phyloP scores from a whole-genome alignment of 1,140 invertebrate species.

The Diprion similis region DNA sequence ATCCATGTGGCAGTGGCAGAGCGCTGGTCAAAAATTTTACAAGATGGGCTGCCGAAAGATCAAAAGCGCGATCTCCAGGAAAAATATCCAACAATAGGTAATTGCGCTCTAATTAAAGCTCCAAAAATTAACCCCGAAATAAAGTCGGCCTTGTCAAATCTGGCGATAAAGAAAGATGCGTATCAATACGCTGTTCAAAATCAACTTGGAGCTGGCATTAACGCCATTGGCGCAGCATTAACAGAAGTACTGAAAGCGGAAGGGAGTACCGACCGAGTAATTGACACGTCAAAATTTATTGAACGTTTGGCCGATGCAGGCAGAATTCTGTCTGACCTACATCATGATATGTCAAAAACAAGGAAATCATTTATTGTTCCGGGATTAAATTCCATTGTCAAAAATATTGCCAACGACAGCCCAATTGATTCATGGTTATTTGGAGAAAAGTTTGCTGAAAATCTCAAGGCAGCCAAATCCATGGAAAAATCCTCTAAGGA shows the following conservation, averaged over 20 bases:
- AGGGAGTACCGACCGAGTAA: conserved; percentile 4
- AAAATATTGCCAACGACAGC: conserved; percentile 18
- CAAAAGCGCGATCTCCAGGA: conserved; percentile 14
- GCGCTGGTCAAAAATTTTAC: conserved; percentile 20
- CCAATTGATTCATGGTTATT: conserved; percentile 16
- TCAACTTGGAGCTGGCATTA: conserved; percentile 14
- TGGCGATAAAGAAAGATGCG: conserved; percentile 9
- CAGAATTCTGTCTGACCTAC: conserved; percentile 19
- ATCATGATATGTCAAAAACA: conserved; percentile 18
- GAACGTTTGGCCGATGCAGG: conserved; percentile 20
- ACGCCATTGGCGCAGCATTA: conserved; percentile 15
- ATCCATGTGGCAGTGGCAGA: conserved; percentile 17
- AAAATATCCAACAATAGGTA: conserved; percentile 19
- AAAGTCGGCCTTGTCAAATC: conserved; percentile 14
- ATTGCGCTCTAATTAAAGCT: conserved; percentile 14
- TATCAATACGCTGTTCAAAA: neutral
- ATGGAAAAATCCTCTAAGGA: conserved; percentile 26
- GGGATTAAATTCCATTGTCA: conserved; percentile 8
- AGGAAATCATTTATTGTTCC: conserved; percentile 18
- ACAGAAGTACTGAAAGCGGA: conserved; percentile 17
- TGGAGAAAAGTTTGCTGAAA: conserved; percentile 25
- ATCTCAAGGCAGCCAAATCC: conserved; percentile 24
- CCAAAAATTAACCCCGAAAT: conserved; percentile 19
- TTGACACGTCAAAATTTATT: conserved; percentile 13
- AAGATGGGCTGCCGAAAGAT: conserved; percentile 17